Conservation (phyloP, 2,113 vertebrate species). For the Lophius piscatorius region DNA sequence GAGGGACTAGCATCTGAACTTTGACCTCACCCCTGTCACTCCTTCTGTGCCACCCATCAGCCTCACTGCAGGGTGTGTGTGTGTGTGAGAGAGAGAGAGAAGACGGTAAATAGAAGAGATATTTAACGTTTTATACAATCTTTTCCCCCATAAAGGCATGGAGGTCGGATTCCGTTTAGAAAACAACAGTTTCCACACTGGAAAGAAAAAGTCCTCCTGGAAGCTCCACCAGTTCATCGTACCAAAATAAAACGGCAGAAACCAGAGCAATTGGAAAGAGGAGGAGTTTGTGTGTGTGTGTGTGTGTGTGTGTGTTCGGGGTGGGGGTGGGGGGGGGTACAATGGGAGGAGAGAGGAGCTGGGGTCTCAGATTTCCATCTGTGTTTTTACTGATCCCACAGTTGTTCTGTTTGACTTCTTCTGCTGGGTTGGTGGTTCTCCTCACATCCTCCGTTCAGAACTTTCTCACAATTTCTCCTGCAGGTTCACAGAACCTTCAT, state of each 20-base stretch:
- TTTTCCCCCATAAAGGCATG: conserved; percentile 22
- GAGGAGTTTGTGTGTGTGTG: conserved; percentile 49
- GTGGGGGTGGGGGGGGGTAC: background rate
- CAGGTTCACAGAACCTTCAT: too few species aligned
- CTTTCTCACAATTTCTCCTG: too few species aligned
- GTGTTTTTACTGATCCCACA: conserved; percentile 36
- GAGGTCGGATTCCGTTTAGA: conserved; percentile 51
- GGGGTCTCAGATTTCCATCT: conserved; percentile 47
- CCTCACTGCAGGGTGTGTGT: conserved; percentile 6
- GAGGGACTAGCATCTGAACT: conserved; percentile 26
- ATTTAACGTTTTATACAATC: background rate
- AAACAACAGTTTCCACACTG: conserved; percentile 70
- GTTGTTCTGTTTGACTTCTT: conserved; percentile 6
- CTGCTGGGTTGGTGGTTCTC: background rate
- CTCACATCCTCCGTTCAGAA: conserved; percentile 3
- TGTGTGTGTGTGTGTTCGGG: too few species aligned
- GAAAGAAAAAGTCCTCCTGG: conserved; percentile 49
- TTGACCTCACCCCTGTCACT: conserved; percentile 55
- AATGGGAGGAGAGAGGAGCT: conserved; percentile 35
- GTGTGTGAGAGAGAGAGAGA: background rate
- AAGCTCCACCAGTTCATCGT: conserved; percentile 42
- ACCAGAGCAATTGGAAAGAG: conserved; percentile 40
- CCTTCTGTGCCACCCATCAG: conserved; percentile 28
- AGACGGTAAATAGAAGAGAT: background rate
- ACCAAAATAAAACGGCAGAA: conserved; percentile 55